Conservation (phyloP, 2,888 invertebrate genomes). For the Acleris literana region DNA sequence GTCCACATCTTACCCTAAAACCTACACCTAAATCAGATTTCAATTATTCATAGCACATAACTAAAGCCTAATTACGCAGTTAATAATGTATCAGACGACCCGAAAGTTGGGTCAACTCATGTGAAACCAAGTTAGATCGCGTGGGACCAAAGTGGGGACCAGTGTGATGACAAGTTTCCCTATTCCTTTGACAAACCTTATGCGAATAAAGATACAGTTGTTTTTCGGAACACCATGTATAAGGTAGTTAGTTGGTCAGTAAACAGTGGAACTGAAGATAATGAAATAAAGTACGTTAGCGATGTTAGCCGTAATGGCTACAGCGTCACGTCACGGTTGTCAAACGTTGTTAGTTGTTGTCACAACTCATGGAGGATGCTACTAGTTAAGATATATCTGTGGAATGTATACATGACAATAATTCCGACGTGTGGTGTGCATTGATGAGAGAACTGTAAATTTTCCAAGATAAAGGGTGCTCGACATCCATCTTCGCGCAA, state of each 20-base stretch:
- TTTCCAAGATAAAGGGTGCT: too few species aligned
- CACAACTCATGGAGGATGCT: background rate
- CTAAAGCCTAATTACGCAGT: conserved; percentile 23
- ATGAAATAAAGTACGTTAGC: conserved; percentile 27
- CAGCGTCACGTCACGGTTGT: conserved; percentile 1
- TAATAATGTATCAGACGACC: conserved; percentile 19
- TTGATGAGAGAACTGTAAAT: too few species aligned
- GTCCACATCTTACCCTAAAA: too few species aligned
- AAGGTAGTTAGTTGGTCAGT: too few species aligned
- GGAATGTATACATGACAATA: too few species aligned
- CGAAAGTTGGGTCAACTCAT: conserved; percentile 16
- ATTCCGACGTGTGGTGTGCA: too few species aligned
- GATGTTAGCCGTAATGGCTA: conserved; percentile 18
- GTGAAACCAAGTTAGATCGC: background rate
- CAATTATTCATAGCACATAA: conserved; percentile 26
- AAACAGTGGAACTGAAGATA: conserved; percentile 1
- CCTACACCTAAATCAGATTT: conserved; percentile 14
- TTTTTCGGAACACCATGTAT: too few species aligned
- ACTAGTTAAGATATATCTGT: too few species aligned
- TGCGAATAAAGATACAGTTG: too few species aligned
- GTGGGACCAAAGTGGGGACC: conserved; percentile 15
- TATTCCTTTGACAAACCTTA: too few species aligned
- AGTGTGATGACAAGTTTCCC: too few species aligned
- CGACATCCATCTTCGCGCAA: too few species aligned
- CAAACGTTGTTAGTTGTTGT: conserved; percentile 6